phyloP scores from a whole-genome alignment of 2,888 invertebrate species.

The Drosophila subsilvestris region DNA sequence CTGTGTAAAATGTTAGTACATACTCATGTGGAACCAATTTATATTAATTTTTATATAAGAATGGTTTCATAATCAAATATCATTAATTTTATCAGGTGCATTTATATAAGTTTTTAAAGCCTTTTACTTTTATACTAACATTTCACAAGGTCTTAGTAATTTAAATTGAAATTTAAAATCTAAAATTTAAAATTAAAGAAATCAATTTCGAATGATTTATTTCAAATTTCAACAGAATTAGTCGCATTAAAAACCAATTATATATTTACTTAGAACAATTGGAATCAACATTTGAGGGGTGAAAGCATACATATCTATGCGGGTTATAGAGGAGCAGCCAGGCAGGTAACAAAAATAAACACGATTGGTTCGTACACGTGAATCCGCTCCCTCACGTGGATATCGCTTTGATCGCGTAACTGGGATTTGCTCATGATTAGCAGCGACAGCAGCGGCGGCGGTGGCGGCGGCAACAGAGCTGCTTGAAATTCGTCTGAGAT shows the following conservation, averaged over 20 bases:
- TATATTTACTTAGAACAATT: not conserved
- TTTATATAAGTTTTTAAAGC: not conserved
- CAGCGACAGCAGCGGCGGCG: not conserved
- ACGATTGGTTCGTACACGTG: slow-evolving; percentile 42
- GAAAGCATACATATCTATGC: slow-evolving; percentile 1
- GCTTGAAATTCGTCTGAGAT: slow-evolving; percentile 1
- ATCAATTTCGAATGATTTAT: too few relatives aligned
- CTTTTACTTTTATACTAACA: not conserved
- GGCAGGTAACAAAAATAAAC: not conserved
- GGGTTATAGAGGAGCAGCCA: slow-evolving; percentile 13
- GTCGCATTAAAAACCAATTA: not conserved
- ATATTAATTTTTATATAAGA: not conserved
- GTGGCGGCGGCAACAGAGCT: not conserved
- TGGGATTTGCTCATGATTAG: slow-evolving; percentile 40
- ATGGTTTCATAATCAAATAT: not conserved
- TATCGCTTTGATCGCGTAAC: slow-evolving; percentile 36
- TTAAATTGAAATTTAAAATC: not conserved
- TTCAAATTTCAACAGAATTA: not conserved
- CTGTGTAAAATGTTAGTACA: slow-evolving; percentile 7
- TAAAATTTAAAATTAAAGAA: not conserved
- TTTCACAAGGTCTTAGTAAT: not conserved
- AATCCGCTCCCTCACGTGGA: slow-evolving; percentile 39
- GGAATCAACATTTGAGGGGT: not conserved
- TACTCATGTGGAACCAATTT: not conserved
- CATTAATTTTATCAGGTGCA: not conserved